phyloP scores from a whole-genome alignment of 2,113 vertebrate genomes.

The Dasyornis broadbenti region DNA sequence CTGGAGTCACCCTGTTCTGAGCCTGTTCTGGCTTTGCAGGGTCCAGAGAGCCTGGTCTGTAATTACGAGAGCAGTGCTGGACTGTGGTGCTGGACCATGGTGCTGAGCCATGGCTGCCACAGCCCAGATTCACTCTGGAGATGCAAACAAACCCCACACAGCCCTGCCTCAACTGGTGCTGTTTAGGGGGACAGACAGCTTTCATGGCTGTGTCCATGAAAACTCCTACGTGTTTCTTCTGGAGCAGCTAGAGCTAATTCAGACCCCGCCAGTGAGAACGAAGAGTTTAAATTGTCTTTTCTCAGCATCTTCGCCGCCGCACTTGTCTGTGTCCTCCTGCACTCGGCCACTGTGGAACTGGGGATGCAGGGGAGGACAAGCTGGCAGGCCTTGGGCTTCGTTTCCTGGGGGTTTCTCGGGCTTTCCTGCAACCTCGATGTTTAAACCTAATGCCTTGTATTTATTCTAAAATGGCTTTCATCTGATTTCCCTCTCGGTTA shows the following conservation, averaged over 20 bases:
- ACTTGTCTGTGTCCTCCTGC: not conserved
- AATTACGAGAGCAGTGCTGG: fast-evolving
- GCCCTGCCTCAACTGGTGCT: fast-evolving
- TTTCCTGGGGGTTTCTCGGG: not conserved
- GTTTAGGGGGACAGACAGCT: not conserved
- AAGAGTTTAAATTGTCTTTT: not conserved
- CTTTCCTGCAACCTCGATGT: constrained; percentile 50
- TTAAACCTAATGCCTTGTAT: constrained; percentile 69
- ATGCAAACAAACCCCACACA: fast-evolving
- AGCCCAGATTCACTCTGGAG: fast-evolving
- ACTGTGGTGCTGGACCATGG: not conserved
- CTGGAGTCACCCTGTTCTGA: not conserved
- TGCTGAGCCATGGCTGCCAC: not conserved
- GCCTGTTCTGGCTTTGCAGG: fast-evolving
- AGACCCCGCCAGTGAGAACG: not conserved
- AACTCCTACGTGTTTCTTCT: not conserved
- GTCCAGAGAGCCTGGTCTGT: fast-evolving
- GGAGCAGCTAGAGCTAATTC: not conserved
- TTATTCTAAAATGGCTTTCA: constrained; percentile 75
- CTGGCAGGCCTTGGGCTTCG: not conserved
- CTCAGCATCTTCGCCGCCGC: not conserved
- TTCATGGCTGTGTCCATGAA: not conserved
- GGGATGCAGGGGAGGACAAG: not conserved
- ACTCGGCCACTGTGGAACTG: not conserved
- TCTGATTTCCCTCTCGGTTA: constrained; percentile 70